These are phyloP conservation scores for Pollenia amentaria DNA, from an alignment of 2,888 invertebrate genomes.

Conservation along the genomic window DNA sequence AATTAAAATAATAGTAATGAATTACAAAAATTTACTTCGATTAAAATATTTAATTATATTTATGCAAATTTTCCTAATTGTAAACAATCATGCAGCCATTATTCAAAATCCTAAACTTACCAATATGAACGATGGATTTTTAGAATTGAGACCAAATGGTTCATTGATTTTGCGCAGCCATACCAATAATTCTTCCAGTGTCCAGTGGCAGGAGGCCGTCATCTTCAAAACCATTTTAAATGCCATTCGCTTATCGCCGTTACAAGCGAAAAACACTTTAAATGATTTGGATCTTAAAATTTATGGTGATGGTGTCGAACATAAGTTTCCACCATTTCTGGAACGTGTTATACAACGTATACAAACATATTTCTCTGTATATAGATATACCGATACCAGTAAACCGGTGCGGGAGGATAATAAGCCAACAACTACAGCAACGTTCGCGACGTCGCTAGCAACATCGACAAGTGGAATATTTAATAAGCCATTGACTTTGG, in stretches of 20 bases:
- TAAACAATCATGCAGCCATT: background rate
- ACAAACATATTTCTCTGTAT: constrained; percentile 89
- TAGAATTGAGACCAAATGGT: constrained; percentile 80
- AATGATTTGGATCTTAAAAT: constrained; percentile 79
- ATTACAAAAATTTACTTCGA: background rate
- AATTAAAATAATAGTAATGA: constrained; percentile 6
- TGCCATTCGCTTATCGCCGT: constrained; percentile 75
- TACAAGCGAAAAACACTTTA: constrained; percentile 46
- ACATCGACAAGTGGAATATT: constrained; percentile 1
- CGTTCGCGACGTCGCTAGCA: background rate
- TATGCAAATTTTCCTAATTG: background rate
- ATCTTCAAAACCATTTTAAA: constrained; percentile 78
- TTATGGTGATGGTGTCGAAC: constrained; percentile 84
- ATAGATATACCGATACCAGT: constrained; percentile 86
- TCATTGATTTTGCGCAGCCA: constrained; percentile 76
- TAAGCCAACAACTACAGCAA: constrained; percentile 9
- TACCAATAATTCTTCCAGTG: constrained; percentile 65
- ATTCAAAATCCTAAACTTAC: constrained; percentile 59
- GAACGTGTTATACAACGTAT: constrained; percentile 89
- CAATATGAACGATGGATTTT: constrained; percentile 75
- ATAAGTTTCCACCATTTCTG: constrained; percentile 88
- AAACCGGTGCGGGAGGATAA: constrained; percentile 78
- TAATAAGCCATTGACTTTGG: constrained; percentile 47
- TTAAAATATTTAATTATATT: background rate
- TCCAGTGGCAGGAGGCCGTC: constrained; percentile 74